Percentiles rank a stretch among this genome's conserved stretches.
These are phyloP conservation scores for Microctonus hyperodae DNA, from an alignment of 2,888 invertebrate species.

Conservation along the genomic window DNA sequence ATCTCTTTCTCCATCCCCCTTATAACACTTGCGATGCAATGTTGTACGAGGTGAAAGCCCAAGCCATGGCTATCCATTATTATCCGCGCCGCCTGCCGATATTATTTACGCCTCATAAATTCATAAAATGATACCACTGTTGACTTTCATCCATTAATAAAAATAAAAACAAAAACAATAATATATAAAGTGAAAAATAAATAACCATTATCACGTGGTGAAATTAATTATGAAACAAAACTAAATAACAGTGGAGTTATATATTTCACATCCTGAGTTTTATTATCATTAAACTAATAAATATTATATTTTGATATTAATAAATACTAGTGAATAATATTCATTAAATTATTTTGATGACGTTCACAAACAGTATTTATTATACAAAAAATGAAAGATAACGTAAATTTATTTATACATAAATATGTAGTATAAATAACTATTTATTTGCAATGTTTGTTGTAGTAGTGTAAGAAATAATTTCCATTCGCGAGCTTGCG, in stretches of 20 bases:
- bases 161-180: neutral
- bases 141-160: neutral
- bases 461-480: no score
- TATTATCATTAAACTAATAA: neutral
- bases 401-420: no score
- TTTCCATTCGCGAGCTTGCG: no score
- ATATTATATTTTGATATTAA: no score
- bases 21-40: neutral
- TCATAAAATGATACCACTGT: neutral
- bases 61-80: neutral
- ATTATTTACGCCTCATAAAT: conserved; percentile 15
- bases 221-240: neutral
- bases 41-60: conserved; percentile 4
- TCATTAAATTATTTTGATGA: no score
- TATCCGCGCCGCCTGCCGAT: neutral
- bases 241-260: neutral
- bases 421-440: no score
- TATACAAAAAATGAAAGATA: no score
- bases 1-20: neutral
- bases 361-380: no score
- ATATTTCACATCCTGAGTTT: neutral
- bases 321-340: no score
- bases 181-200: neutral
- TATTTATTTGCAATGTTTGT: no score
- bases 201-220: neutral